A percentile compares a stretch with the other conserved stretches of the same genome.
Evolutionary conservation across 1,140 invertebrate genomes (phyloP).

Genomic region (Muscidifurax raptorellus): DNA sequence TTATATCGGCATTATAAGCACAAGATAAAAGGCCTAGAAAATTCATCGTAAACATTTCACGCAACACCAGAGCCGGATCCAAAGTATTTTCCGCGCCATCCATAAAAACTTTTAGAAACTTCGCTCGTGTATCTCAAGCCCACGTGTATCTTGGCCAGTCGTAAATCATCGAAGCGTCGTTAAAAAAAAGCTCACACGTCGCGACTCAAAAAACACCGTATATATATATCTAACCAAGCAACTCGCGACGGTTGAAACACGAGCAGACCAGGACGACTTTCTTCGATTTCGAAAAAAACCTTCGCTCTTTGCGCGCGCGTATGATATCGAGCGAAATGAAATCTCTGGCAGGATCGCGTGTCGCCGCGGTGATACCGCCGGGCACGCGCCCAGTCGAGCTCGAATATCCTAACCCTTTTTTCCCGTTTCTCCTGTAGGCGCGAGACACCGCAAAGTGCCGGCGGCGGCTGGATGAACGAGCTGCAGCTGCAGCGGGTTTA

Average conservation of each 20-base stretch:
- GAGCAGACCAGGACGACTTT: neutral
- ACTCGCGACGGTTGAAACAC: neutral
- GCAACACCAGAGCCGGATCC: neutral
- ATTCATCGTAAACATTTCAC: neutral
- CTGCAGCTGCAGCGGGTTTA: no score
- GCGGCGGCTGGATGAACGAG: neutral
- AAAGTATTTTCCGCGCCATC: neutral
- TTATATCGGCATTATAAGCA: no score
- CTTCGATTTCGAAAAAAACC: slow-evolving; percentile 15
- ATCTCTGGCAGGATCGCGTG: slow-evolving; percentile 25
- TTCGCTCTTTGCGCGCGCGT: neutral
- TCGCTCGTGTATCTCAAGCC: neutral
- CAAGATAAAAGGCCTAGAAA: neutral
- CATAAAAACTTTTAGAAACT: slow-evolving; percentile 20
- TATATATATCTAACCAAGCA: neutral
- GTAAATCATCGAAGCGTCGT: slow-evolving; percentile 29
- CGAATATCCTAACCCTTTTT: slow-evolving; percentile 22
- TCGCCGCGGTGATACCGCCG: neutral
- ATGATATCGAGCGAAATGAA: slow-evolving; percentile 2
- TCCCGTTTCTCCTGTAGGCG: neutral
- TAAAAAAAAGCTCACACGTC: neutral
- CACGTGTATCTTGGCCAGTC: neutral
- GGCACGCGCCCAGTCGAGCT: slow-evolving; percentile 1
- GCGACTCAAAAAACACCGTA: neutral
- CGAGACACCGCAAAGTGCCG: neutral